Conservation (phyloP, 2,797 vertebrate genomes). For the Menidia menidia region DNA sequence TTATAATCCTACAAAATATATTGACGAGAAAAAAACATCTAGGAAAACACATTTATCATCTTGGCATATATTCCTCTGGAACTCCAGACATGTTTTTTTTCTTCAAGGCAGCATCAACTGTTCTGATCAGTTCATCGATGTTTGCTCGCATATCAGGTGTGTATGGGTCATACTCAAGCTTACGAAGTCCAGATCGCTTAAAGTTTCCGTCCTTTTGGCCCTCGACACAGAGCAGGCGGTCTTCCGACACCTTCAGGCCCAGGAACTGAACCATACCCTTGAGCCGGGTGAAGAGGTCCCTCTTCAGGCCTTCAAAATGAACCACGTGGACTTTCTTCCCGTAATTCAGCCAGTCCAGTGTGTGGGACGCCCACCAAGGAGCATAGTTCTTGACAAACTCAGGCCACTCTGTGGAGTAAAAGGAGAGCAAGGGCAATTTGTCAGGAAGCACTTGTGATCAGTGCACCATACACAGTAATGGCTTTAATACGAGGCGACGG, state of each 20-base stretch:
- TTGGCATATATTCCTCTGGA: slow-evolving; percentile 92
- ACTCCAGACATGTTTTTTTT: slow-evolving; percentile 89
- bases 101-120: slow-evolving; percentile 88
- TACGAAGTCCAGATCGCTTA: slow-evolving; percentile 93
- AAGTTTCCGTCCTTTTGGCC: slow-evolving; percentile 98
- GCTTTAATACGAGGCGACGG: background rate
- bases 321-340: slow-evolving; percentile 92
- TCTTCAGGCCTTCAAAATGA: slow-evolving; percentile 94
- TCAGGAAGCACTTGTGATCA: background rate
- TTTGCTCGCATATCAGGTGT: slow-evolving; percentile 88
- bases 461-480: background rate
- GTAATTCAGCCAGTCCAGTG: slow-evolving; percentile 93
- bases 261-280: slow-evolving; percentile 92
- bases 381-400: slow-evolving; percentile 96
- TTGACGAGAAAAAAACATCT: slow-evolving; percentile 30
- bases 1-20: slow-evolving; percentile 40
- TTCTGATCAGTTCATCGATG: slow-evolving; percentile 89
- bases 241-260: slow-evolving; percentile 86
- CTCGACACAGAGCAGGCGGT: slow-evolving; percentile 96
- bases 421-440: background rate
- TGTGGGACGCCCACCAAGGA: slow-evolving; percentile 98
- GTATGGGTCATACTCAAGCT: slow-evolving; percentile 95
- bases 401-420: slow-evolving; percentile 90
- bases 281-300: slow-evolving; percentile 89
- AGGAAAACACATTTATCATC: slow-evolving; percentile 84